Evolutionary conservation across 2,797 vertebrate genomes (phyloP), one percentile per base, ranked within the genome.

Genomic region (Argya squamiceps): DNA sequence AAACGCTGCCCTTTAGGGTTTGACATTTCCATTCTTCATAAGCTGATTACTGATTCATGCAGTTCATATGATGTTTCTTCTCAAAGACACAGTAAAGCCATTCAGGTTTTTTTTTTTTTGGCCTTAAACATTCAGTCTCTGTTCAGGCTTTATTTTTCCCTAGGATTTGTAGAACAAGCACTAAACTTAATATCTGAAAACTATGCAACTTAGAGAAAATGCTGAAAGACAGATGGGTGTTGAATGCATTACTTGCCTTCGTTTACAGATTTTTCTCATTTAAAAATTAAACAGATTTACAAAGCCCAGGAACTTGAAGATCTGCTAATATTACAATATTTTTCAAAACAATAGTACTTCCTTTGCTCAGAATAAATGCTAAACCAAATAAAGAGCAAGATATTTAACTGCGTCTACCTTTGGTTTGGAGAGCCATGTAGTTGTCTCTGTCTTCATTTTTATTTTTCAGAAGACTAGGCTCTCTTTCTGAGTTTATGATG

Each of bases 11-110:
- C 91, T 94, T 87, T 63, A 76, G 83, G 92, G 67, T 88, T 59
- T 94, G 92, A 90, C 86, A 70, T 87, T 90, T 87, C 86, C 77
- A 67, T 90, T 92, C 74, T 93, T 69, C 77, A 7, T 90, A 84
- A 93, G 90, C 85, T 52, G 83, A 93, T 96, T 90, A 65, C 83
- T 79, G 67, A 63, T 92, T 89, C 78, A 53, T 79, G 86, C 67
- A 36, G 71, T 77, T 89, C 82, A 39, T 84, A 77, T 34, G 80
- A 82, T 76, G 52, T 87, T 86, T 37, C 37, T 94, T 95, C 80
- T 84, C 67, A 82, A 87, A 93, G 87, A 91, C 47, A 29, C 75
- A 83, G 82, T 88, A 77, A 96, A 93, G 68, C 70, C 7, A 5
- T 84, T 88, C 90, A 68, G 5, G 44, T 19, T 22, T n/a, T 6